phyloP scores from a whole-genome alignment of 2,113 vertebrate genomes.

The Narcine bancroftii region DNA sequence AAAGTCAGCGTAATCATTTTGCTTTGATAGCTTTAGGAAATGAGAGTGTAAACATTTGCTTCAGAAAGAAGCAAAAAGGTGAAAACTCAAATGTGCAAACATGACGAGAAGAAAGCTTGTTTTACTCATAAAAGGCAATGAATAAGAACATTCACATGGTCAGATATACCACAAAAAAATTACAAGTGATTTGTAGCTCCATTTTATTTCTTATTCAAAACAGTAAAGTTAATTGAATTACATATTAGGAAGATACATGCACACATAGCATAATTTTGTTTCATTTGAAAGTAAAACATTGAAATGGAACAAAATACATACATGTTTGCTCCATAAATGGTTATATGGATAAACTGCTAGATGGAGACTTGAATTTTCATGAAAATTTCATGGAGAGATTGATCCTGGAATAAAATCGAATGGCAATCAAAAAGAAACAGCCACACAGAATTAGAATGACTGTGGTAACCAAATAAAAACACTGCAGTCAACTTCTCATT shows the following conservation, averaged over 20 bases:
- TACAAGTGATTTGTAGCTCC: not conserved
- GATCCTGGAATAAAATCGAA: not conserved
- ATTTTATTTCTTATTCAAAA: not conserved
- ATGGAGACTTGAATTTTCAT: constrained; percentile 7
- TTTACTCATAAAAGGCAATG: not conserved
- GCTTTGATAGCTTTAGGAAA: not conserved
- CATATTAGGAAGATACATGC: not conserved
- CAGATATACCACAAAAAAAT: not conserved
- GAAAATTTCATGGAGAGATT: not conserved
- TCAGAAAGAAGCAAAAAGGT: not conserved
- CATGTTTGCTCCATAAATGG: too few relatives aligned
- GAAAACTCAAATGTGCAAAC: not conserved
- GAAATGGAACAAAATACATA: too few relatives aligned
- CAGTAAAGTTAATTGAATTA: not conserved
- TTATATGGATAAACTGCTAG: not conserved
- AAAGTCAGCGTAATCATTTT: not conserved
- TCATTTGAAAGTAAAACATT: not conserved
- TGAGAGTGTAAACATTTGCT: not conserved
- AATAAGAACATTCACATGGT: not conserved
- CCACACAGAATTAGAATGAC: not conserved
- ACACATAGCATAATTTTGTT: not conserved
- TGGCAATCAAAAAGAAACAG: not conserved
- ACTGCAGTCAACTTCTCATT: not conserved
- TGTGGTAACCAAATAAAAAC: not conserved
- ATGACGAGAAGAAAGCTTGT: not conserved